A percentile compares a stretch with the other conserved stretches of the same genome.
These are phyloP conservation scores for Branchinecta lindahli DNA, from an alignment of 1,140 invertebrate genomes.

Conservation along the genomic window DNA sequence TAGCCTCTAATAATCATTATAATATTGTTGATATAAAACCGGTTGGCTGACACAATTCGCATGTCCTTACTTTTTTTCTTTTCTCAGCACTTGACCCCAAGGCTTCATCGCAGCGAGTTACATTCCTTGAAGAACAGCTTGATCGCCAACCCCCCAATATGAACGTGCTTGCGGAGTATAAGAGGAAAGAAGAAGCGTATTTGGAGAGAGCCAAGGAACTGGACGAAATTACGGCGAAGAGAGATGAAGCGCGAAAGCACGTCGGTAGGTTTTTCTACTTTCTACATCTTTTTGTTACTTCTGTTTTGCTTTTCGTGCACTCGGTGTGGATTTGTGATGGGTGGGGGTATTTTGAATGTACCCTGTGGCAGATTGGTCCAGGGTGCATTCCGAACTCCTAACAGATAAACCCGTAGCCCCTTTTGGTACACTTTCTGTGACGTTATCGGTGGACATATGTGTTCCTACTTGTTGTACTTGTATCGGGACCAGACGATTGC, in stretches of 20 bases:
- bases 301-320: not conserved
- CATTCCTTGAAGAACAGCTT: conserved; percentile 47
- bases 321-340: not conserved
- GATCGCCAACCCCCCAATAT: conserved; percentile 55
- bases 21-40: too few relatives aligned
- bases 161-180: conserved; percentile 52
- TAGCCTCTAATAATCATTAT: too few relatives aligned
- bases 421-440: too few relatives aligned
- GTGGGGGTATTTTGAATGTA: too few relatives aligned
- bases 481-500: not conserved
- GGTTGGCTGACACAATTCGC: too few relatives aligned
- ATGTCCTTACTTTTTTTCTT: not conserved
- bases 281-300: not conserved
- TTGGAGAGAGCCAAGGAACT: conserved; percentile 59
- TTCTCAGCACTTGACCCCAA: not conserved
- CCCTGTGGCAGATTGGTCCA: too few relatives aligned
- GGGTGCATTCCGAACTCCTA: too few relatives aligned
- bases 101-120: conserved; percentile 34
- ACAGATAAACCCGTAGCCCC: too few relatives aligned
- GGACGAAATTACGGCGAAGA: conserved; percentile 55
- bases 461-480: not conserved
- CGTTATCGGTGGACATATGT: too few relatives aligned
- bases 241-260: conserved; percentile 55
- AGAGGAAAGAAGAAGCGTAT: conserved; percentile 52
- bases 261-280: conserved; percentile 3